Evolutionary conservation across 2,113 vertebrate species (phyloP).

Genomic region (Anarrhichthys ocellatus): DNA sequence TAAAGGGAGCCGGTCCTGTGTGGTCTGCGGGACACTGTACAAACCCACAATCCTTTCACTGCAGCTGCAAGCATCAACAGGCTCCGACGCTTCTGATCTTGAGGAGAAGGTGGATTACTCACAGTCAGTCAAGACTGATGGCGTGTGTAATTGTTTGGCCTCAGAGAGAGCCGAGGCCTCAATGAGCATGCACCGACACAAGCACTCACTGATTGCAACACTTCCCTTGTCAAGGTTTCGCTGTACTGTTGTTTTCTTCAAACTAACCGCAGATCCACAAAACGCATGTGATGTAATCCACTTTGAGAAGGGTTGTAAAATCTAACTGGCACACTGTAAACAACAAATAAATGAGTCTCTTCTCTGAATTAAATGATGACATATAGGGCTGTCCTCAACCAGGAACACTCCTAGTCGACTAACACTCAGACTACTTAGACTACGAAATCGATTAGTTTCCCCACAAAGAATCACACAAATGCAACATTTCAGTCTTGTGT

Average conservation of each 20-base stretch:
- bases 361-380: background rate
- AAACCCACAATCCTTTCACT: slow-evolving; percentile 38
- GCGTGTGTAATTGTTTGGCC: slow-evolving; percentile 14
- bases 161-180: slow-evolving; percentile 57
- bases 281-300: slow-evolving; percentile 54
- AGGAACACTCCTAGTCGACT: background rate
- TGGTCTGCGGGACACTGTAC: slow-evolving; percentile 9
- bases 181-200: slow-evolving; percentile 53
- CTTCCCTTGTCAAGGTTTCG: slow-evolving; percentile 76
- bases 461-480: background rate
- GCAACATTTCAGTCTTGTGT: background rate
- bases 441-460: background rate
- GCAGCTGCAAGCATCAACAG: slow-evolving; percentile 49
- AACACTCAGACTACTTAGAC: background rate
- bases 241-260: slow-evolving; percentile 40
- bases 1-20: background rate
- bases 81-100: slow-evolving; percentile 20
- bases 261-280: slow-evolving; percentile 29
- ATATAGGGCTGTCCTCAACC: background rate
- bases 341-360: background rate
- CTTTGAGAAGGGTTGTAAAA: slow-evolving; percentile 34
- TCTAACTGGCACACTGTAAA: slow-evolving; percentile 4
- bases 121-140: slow-evolving; percentile 20
- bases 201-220: slow-evolving; percentile 68
- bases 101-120: slow-evolving; percentile 9